These are phyloP conservation scores for Colossoma macropomum DNA, from an alignment of 2,113 vertebrate species.

Conservation along the genomic window DNA sequence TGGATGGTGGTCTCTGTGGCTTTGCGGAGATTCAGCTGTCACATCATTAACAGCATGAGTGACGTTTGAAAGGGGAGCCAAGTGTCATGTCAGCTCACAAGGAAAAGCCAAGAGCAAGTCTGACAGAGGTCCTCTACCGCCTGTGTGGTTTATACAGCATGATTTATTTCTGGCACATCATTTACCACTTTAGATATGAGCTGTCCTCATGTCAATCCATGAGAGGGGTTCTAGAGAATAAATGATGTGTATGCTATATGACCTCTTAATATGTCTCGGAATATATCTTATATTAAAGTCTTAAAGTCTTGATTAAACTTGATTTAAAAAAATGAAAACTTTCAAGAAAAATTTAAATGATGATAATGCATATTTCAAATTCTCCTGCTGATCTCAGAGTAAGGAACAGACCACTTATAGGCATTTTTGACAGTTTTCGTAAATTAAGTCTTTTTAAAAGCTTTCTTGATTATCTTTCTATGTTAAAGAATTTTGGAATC, in stretches of 20 bases:
- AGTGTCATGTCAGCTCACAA: background rate
- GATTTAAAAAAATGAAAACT: too few relatives aligned
- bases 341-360: too few relatives aligned
- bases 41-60: background rate
- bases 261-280: too few relatives aligned
- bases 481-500: too few relatives aligned
- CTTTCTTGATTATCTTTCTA: too few relatives aligned
- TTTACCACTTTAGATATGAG: background rate
- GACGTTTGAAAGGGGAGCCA: background rate
- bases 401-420: too few relatives aligned
- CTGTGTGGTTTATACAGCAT: background rate
- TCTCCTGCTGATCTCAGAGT: too few relatives aligned
- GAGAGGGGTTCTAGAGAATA: background rate
- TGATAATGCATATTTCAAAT: too few relatives aligned
- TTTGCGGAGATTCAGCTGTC: conserved; percentile 5
- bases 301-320: too few relatives aligned
- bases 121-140: conserved; percentile 10
- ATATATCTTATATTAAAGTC: too few relatives aligned
- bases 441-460: too few relatives aligned
- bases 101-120: background rate
- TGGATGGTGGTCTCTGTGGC: background rate
- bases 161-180: background rate
- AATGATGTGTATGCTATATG: background rate
- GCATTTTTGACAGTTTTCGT: too few relatives aligned
- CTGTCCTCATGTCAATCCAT: background rate